Base-by-base conservation (phyloP, 2,797 vertebrate genomes). In the Smutsia temminckii region DNA sequence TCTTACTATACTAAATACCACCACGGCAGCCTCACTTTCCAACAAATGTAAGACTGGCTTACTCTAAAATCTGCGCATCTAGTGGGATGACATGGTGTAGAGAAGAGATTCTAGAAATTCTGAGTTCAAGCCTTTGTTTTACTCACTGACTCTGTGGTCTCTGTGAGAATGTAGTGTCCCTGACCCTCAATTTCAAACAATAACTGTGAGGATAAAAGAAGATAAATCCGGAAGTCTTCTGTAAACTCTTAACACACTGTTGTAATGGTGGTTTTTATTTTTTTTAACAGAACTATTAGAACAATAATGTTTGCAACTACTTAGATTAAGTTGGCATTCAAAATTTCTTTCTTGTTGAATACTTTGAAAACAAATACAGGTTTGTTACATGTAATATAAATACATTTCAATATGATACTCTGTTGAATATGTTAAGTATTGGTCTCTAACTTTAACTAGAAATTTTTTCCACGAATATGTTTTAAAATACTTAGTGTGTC, bases 1-100 rank as follows among this genome's bases (percentile, higher is more conserved):
- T 74, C 99, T 99, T 84, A 99, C 99, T 34, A 99, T 99, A n/a
- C 97, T 99, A 96, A 99, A 99, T 96, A 99, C 98, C 98, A 98
- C 98, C 96, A 99, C 98, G 40, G 96, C 99, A 29, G 97, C 98
- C 96, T 98, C 97, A 89, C 98, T 99, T 93, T 99, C 99, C 94
- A 99, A 98, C 98, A 99, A 99, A 99, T 98, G 99, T 99, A 98
- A 98, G 98, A 27, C 40, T 90, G 88, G 16, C 77, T 93, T 75
- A 57, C 18, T 57, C 7, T 69, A 34, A 53, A 29, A 94, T 86
- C 51, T 85, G 1, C 34, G 46, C 37, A 14, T 84, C 64, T 59
- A 2, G 4, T 53, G 32, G 12, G 23, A 10, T 79, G 27, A 69
- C 14, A 40, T 46, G 3, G 23, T 3, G 0, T 63, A 74, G 66